Evolutionary conservation across 2,113 vertebrate species (phyloP), one percentile per base, ranked within the genome.

Genomic region (Quiscalus mexicanus): DNA sequence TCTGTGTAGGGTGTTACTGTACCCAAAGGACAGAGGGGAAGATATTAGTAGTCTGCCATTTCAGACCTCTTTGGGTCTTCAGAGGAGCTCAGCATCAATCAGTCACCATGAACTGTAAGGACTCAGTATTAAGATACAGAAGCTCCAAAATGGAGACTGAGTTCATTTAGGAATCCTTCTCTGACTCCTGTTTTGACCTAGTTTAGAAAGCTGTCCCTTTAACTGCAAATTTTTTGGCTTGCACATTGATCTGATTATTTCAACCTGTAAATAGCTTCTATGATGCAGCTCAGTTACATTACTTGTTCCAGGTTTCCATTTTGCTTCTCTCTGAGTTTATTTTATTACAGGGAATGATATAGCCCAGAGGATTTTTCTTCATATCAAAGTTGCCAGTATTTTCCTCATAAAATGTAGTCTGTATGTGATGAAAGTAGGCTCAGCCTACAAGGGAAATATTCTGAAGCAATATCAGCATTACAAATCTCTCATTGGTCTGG

Each of bases 341-440:
- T 97, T 97, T 96, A 95, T 96, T 96, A 60, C 33, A 47, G 58
- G 69, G 69, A 96, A 74, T 77, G 60, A 93, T 94, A 93, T 47
- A 93, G 59, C 77, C 83, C 79, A 96, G 49, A 96, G 74, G 76
- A 95, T 60, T 64, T 96, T 95, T 96, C 68, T 93, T 95, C 75
- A 64, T 91, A 93, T 88, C 71, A 93, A 91, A 89, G 33, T 63
- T 94, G 85, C 82, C 79, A 89, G 39, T 89, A 96, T 70, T 93
- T 94, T 89, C 45, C 63, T 92, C 9, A 5, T 81, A 96, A 97
- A 86, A 89, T 45, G 19, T 35, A 28, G 83, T 44, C 73, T 91
- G 19, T 53, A 62, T 95, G 27, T 86, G 80, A 95, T 94, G 55
- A 91, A 94, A 96, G 87, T 63, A 42, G 39, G 23, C 42, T 77